Conservation (phyloP, 2,888 invertebrate genomes). For the Cheiracanthium punctorium region DNA sequence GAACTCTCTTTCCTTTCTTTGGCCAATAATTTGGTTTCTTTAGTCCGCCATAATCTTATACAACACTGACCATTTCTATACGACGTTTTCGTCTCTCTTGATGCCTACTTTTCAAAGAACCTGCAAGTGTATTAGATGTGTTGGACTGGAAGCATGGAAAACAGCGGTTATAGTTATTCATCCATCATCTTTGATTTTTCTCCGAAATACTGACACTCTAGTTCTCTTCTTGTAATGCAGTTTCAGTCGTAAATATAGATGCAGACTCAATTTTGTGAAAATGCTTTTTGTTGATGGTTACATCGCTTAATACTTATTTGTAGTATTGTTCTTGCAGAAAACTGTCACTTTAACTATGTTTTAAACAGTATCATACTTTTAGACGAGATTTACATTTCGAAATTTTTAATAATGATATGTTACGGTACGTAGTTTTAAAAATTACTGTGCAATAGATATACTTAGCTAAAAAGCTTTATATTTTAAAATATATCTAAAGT, state of each 20-base stretch:
- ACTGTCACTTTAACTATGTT: background rate
- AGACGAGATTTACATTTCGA: no score
- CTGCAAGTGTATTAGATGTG: background rate
- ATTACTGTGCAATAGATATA: background rate
- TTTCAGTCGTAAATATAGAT: constrained; percentile 1
- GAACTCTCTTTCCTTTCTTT: no score
- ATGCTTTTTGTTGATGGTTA: background rate
- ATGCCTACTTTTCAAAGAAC: background rate
- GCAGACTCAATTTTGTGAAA: background rate
- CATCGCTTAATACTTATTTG: background rate
- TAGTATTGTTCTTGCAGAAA: background rate
- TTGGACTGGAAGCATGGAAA: background rate
- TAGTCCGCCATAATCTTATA: background rate
- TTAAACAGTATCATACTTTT: no score
- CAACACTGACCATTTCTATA: background rate
- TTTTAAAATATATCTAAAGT: no score
- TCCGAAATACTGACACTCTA: background rate
- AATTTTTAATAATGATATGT: no score
- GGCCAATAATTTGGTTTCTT: no score
- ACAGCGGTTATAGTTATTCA: background rate
- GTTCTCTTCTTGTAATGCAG: background rate
- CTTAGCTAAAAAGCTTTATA: background rate
- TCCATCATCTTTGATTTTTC: background rate
- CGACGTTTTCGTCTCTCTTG: background rate
- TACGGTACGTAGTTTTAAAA: background rate